Conservation (phyloP, 2,113 vertebrate species). For the Otocyon megalotis region DNA sequence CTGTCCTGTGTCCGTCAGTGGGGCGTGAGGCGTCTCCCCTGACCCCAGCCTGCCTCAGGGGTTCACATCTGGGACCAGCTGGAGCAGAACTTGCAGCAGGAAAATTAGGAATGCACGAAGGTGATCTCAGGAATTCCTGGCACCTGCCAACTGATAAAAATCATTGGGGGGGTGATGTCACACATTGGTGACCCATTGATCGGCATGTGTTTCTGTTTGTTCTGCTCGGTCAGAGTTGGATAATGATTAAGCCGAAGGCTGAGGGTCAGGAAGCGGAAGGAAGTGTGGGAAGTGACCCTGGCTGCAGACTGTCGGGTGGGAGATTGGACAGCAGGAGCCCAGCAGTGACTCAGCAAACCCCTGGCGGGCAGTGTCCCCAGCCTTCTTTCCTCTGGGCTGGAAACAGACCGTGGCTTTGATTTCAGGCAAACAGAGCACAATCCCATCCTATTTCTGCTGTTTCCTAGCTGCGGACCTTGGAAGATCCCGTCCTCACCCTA, state of each 20-base stretch:
- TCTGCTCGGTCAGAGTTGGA: not conserved
- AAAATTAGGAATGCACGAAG: not conserved
- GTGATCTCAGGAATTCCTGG: not conserved
- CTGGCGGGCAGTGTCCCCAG: rapidly evolving
- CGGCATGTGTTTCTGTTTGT: not conserved
- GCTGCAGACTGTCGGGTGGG: not conserved
- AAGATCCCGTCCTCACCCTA: rapidly evolving
- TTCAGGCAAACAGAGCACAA: not conserved
- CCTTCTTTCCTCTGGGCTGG: rapidly evolving
- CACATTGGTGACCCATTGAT: rapidly evolving
- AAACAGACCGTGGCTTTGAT: rapidly evolving
- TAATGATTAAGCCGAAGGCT: not conserved
- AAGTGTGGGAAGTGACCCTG: not conserved
- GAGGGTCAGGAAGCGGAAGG: not conserved
- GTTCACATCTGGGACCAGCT: rapidly evolving
- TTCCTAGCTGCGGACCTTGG: not conserved
- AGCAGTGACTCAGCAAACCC: not conserved
- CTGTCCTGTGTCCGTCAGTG: rapidly evolving
- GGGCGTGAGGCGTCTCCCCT: rapidly evolving
- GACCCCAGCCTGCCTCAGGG: not conserved
- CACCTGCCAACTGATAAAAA: not conserved
- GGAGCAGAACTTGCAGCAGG: rapidly evolving
- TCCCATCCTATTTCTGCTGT: rapidly evolving
- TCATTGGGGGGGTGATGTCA: not conserved
- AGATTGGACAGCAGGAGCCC: not conserved